These are phyloP conservation scores for Chiridota heheva DNA, from an alignment of 35 echinoderm and acorn worm species.

Conservation along the genomic window DNA sequence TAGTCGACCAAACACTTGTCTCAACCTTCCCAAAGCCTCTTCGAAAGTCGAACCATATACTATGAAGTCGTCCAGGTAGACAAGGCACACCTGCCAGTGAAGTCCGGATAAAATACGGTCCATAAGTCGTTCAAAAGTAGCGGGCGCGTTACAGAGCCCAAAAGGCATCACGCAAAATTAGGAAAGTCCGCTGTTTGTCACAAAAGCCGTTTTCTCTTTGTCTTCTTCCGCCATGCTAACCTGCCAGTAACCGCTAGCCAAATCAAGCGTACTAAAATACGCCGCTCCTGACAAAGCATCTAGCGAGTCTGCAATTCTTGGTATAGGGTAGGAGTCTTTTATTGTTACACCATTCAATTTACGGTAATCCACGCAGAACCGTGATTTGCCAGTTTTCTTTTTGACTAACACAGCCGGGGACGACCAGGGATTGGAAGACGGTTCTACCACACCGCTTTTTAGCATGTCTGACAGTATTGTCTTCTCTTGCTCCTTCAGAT, in stretches of 20 bases:
- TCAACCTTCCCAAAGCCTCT: constrained; percentile 27
- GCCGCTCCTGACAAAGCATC: constrained; percentile 54
- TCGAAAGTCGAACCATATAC: constrained; percentile 21
- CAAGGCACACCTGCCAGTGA: constrained; percentile 55
- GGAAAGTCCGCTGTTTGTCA: constrained; percentile 51
- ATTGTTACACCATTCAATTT: constrained; percentile 57
- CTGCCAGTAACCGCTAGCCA: constrained; percentile 79
- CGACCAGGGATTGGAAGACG: constrained; percentile 58
- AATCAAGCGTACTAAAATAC: constrained; percentile 71
- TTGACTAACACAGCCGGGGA: constrained; percentile 58
- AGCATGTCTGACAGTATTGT: constrained; percentile 54
- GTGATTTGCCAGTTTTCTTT: constrained; percentile 70
- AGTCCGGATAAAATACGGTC: constrained; percentile 28
- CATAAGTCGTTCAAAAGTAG: constrained; percentile 64
- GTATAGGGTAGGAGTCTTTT: constrained; percentile 66
- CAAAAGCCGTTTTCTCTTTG: constrained; percentile 63
- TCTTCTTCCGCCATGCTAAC: constrained; percentile 53
- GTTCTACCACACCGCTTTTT: constrained; percentile 46
- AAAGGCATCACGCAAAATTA: constrained; percentile 66
- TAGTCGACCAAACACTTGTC: constrained; percentile 20
- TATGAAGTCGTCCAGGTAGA: constrained; percentile 76
- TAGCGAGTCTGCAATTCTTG: constrained; percentile 54
- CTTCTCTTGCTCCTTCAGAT: constrained; percentile 34
- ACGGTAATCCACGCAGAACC: constrained; percentile 75
- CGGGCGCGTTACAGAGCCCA: constrained; percentile 51